phyloP scores from a whole-genome alignment of 2,797 vertebrate species.

The Myripristis jacobus region DNA sequence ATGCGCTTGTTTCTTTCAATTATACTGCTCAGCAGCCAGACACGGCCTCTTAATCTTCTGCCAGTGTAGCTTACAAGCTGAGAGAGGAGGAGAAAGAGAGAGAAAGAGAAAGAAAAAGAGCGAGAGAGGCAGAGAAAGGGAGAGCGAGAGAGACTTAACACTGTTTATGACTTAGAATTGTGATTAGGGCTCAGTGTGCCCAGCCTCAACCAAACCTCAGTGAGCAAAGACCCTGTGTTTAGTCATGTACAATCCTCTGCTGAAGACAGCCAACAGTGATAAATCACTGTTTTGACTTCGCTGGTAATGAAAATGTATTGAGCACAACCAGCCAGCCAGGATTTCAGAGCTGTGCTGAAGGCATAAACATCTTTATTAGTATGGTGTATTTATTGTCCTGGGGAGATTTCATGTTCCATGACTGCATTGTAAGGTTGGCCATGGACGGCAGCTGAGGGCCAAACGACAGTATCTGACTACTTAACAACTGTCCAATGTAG shows the following conservation, averaged over 20 bases:
- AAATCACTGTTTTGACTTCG: slow-evolving; percentile 57
- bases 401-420: slow-evolving; percentile 48
- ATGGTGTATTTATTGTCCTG: slow-evolving; percentile 51
- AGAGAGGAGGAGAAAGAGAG: not conserved
- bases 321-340: slow-evolving; percentile 26
- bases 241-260: slow-evolving; percentile 28
- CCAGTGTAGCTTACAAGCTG: slow-evolving; percentile 6
- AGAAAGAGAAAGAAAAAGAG: not conserved
- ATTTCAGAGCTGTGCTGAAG: slow-evolving; percentile 23
- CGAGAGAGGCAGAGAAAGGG: not conserved
- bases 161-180: slow-evolving; percentile 29
- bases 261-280: slow-evolving; percentile 39
- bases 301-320: slow-evolving; percentile 54
- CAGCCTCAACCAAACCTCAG: slow-evolving; percentile 33
- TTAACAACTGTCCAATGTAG: slow-evolving; percentile 28
- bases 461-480: slow-evolving; percentile 37
- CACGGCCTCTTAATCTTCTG: slow-evolving; percentile 47
- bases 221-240: slow-evolving; percentile 35
- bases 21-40: slow-evolving; percentile 46
- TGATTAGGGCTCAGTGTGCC: slow-evolving; percentile 3
- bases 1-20: slow-evolving; percentile 68
- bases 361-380: slow-evolving; percentile 47
- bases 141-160: slow-evolving; percentile 13
- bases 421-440: slow-evolving; percentile 38
- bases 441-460: slow-evolving; percentile 28